Conservation (phyloP, 2,797 vertebrate species). For the Brachyalestes nurse region DNA sequence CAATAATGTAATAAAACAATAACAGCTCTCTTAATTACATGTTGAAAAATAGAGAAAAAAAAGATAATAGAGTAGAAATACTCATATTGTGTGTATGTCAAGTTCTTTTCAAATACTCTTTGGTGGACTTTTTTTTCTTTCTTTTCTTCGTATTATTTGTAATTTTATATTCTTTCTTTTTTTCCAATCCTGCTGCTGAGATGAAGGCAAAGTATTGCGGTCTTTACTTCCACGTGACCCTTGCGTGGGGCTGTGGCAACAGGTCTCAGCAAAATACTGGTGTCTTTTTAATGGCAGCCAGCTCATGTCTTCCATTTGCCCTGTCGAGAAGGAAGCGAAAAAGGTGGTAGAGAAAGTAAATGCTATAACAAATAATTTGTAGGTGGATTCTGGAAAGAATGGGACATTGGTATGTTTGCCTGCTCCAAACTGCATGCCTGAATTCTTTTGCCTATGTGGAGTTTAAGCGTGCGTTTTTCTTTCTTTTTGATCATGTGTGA, state of each 20-base stretch:
- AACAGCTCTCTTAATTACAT: slow-evolving; percentile 70
- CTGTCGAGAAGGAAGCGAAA: slow-evolving; percentile 37
- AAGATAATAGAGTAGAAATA: slow-evolving; percentile 71
- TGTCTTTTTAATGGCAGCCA: slow-evolving; percentile 66
- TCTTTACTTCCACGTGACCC: slow-evolving; percentile 30
- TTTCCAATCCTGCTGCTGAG: slow-evolving; percentile 59
- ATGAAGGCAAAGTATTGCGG: slow-evolving; percentile 44
- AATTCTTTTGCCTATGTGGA: slow-evolving; percentile 56
- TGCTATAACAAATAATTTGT: slow-evolving; percentile 48
- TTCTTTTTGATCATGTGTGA: slow-evolving; percentile 50
- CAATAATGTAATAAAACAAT: slow-evolving; percentile 56
- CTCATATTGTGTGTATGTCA: slow-evolving; percentile 70
- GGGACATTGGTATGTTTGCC: slow-evolving; percentile 39
- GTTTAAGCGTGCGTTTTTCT: slow-evolving; percentile 49
- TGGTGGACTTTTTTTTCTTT: slow-evolving; percentile 39
- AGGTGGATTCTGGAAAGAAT: slow-evolving; percentile 37
- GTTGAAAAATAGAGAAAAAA: slow-evolving; percentile 62
- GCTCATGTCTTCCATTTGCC: slow-evolving; percentile 75
- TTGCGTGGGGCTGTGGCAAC: slow-evolving; percentile 6
- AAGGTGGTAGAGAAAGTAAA: slow-evolving; percentile 21
- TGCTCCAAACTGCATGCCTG: slow-evolving; percentile 67
- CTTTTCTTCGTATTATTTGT: slow-evolving; percentile 37
- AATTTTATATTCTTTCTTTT: slow-evolving; percentile 55
- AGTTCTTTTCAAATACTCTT: slow-evolving; percentile 65
- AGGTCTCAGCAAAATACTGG: slow-evolving; percentile 61